Evolutionary conservation across 92 coral and sea anemone genomes (phyloP), one percentile per base, ranked within the genome.

Genomic region (Epizoanthus scotinus): DNA sequence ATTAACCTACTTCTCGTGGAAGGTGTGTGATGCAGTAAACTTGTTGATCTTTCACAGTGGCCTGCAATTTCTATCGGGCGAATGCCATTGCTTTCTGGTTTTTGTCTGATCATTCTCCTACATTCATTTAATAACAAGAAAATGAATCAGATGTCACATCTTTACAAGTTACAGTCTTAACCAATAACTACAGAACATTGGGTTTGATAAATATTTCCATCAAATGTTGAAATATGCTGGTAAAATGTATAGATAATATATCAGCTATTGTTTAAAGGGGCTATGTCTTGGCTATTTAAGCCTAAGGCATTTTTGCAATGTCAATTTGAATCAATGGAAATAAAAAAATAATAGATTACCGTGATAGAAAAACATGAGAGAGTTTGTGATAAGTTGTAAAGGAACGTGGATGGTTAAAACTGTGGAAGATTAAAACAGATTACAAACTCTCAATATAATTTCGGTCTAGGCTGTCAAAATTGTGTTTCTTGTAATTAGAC

Each of bases 61-160:
- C 81, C 81, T 2, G 81, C 56, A 75, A 75, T 21, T 60, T 75
- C 49, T 31, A 21, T 9, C 14, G 60, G 29, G 19, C 20, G 59
- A 60, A 8, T 75, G 56, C 28, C 42, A n/a, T 18, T 27, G 19
- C 67, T 17, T 14, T 59, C 28, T 40, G 29, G 17, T 21, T 53
- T 50, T 22, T 58, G 36, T 40, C 81, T 75, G 55, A 75, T 59
- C 81, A 75, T 75, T 67, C 81, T 75, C 81, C 81, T 75, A 12
- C 0, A 75, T 15, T 2, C 26, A 71, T 22, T 20, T 31, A 14
- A 13, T 20, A 19, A 38, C 13, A 31, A 38, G 34, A 8, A 73
- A 36, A 10, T 75, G 56, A 2, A 15, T 28, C 31, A 65, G 5
- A 8, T 10, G 22, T 65, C 6, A 65, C 21, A 65, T 28, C 20